phyloP scores from a whole-genome alignment of 2,797 vertebrate genomes.

The Threskiornis aethiopicus region DNA sequence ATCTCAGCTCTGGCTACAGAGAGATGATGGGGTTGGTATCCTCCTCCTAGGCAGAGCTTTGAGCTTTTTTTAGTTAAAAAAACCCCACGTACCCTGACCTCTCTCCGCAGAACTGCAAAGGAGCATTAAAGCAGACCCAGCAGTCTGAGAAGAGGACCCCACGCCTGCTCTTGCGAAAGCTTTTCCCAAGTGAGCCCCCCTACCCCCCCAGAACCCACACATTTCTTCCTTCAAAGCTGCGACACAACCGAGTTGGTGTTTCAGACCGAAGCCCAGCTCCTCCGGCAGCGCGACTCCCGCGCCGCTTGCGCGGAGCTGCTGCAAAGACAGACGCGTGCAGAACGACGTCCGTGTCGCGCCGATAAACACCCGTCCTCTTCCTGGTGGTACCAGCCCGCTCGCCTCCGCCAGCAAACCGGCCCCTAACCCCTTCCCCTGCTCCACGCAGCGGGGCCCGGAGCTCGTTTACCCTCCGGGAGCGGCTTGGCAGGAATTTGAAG shows the following conservation, averaged over 20 bases:
- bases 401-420: background rate
- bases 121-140: background rate
- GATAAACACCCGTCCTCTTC: rapidly evolving
- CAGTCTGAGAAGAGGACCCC: background rate
- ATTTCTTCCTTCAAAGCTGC: background rate
- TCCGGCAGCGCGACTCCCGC: background rate
- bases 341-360: rapidly evolving
- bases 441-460: background rate
- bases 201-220: background rate
- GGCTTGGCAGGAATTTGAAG: background rate
- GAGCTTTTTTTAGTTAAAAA: background rate
- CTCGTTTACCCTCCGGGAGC: background rate
- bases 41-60: background rate
- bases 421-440: background rate
- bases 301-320: background rate
- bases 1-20: background rate
- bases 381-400: background rate
- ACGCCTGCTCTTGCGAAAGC: background rate
- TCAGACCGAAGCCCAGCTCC: background rate
- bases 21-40: rapidly evolving
- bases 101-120: background rate
- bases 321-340: background rate
- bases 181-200: background rate
- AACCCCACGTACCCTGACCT: rapidly evolving
- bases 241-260: too few relatives aligned